Conservation (phyloP, 2,113 vertebrate genomes). For the Crotalus tigris region DNA sequence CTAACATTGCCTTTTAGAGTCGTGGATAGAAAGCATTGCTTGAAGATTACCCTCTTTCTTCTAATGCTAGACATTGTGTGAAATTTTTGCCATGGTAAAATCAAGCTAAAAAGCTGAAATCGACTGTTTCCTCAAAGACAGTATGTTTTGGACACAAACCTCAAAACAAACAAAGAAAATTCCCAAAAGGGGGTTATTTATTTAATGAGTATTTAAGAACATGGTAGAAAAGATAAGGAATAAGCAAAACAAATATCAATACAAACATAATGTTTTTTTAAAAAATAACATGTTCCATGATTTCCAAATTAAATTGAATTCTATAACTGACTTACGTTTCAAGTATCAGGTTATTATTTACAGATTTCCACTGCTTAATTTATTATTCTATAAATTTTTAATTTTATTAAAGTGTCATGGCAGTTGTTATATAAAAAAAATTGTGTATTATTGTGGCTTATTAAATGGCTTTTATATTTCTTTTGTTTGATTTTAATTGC, state of each 20-base stretch:
- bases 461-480: neutral
- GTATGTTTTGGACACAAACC: neutral
- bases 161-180: neutral
- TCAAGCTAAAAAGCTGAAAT: too few relatives aligned
- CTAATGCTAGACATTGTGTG: neutral
- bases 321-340: neutral
- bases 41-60: neutral
- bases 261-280: neutral
- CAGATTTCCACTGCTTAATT: neutral
- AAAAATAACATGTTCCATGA: neutral
- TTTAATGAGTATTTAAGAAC: neutral
- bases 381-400: neutral
- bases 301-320: neutral
- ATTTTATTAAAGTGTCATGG: neutral
- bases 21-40: neutral
- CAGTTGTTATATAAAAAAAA: neutral
- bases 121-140: rapidly evolving
- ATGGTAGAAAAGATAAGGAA: neutral
- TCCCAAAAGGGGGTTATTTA: neutral
- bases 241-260: neutral
- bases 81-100: neutral
- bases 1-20: neutral
- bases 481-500: neutral
- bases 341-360: neutral
- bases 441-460: neutral